Percentiles rank a stretch among this genome's conserved stretches.
phyloP scores from a whole-genome alignment of 1,140 invertebrate genomes.

The Scaptomyza hsui region DNA sequence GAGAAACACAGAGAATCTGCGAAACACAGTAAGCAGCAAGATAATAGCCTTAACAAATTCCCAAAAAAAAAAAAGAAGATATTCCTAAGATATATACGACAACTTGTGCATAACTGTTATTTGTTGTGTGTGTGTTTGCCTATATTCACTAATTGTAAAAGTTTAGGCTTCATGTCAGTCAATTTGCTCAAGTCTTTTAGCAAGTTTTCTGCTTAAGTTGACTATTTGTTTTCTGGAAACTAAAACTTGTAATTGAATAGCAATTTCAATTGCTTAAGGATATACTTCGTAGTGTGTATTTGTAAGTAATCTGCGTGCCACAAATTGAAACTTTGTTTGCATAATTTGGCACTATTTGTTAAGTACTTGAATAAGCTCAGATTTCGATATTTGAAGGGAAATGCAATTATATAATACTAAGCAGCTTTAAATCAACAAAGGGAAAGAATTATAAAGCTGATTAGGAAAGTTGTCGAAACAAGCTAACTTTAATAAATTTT shows the following conservation, averaged over 20 bases:
- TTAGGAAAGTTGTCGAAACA: too few species aligned
- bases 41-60: slow-evolving; percentile 5
- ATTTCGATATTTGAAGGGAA: slow-evolving; percentile 11
- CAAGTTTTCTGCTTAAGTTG: slow-evolving; percentile 43
- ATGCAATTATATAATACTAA: slow-evolving; percentile 4
- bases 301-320: slow-evolving; percentile 23
- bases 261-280: slow-evolving; percentile 31
- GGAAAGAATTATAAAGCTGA: not conserved
- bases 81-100: not conserved
- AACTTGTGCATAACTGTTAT: slow-evolving; percentile 17
- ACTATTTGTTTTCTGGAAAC: slow-evolving; percentile 65
- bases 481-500: too few species aligned
- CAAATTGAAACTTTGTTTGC: slow-evolving; percentile 53
- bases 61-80: too few species aligned
- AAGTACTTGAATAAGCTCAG: slow-evolving; percentile 31
- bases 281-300: not conserved
- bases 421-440: not conserved
- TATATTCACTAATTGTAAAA: slow-evolving; percentile 60
- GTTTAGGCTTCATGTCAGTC: slow-evolving; percentile 59
- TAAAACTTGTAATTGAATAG: slow-evolving; percentile 76
- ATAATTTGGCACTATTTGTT: slow-evolving; percentile 30
- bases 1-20: too few species aligned
- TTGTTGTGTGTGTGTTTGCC: slow-evolving; percentile 5
- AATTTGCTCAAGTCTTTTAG: slow-evolving; percentile 20
- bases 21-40: slow-evolving; percentile 9